Evolutionary conservation across 2,888 invertebrate genomes (phyloP), one percentile per base, ranked within the genome.

Genomic region (Himalopsyche kuldschensis): DNA sequence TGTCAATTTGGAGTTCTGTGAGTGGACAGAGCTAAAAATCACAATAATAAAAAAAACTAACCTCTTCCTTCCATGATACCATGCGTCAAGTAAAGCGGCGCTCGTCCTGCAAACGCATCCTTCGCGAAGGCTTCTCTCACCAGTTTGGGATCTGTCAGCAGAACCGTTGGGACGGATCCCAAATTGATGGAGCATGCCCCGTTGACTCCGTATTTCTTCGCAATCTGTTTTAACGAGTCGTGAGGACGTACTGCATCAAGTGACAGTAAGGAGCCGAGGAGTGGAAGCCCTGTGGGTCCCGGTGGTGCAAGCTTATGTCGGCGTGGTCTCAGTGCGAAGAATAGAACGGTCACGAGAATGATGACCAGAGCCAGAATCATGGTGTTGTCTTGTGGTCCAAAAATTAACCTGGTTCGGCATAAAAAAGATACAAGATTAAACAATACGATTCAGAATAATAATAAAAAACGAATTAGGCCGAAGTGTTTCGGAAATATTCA

Each of bases 51-150:
- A 27, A 31, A 11, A n/a, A 48, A 90, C 94, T 93, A 90, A 97
- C 97, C 97, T 88, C 95, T 94, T 87, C 97, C 97, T 84, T 95
- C 92, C 95, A 97, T 96, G 84, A 97, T 95, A 46, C 97, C 97
- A 88, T 97, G 96, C 0, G 97, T 97, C 77, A 97, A 89, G 89
- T 94, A 96, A 1, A 97, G 92, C 1, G 97, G 97, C 0, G 97
- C 97, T 85, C 96, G 91, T 17, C 96, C 97, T 3, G 95, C 92
- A 86, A 96, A 94, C 4, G 90, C 92, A 55, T 96, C 95, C 88
- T 94, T 94, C 0, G 94, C 92, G 81, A 97, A 93, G 4, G 95
- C 94, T 85, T 95, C 94, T 84, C 95, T 92, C 77, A 98, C 93
- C 80, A 96, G 88, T 79, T 92, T 92, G 10, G 94, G 94, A 89